These are phyloP conservation scores for Megamerina dolium DNA, from an alignment of 2,888 invertebrate species.

Conservation along the genomic window DNA sequence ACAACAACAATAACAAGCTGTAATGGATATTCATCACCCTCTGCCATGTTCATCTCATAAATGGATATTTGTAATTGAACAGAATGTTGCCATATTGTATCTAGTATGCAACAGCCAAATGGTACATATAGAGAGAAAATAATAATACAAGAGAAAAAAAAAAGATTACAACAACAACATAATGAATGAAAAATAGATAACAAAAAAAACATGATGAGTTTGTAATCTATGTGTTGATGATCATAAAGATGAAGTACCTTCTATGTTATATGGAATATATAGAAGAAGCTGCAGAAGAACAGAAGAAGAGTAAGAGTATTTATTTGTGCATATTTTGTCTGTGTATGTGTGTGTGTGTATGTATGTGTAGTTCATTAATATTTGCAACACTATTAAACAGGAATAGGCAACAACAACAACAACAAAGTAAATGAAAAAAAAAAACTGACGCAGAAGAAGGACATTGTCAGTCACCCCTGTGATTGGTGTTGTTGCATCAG, in stretches of 20 bases:
- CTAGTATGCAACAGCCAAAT: slow-evolving; percentile 17
- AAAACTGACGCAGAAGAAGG: too few species aligned
- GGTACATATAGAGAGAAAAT: slow-evolving; percentile 7
- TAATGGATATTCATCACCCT: too few species aligned
- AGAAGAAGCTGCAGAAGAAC: too few species aligned
- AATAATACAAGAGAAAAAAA: slow-evolving; percentile 7
- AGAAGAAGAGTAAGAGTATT: background rate
- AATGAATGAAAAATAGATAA: slow-evolving; percentile 5
- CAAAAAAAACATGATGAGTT: slow-evolving; percentile 4
- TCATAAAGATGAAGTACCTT: background rate
- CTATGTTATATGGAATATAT: too few species aligned
- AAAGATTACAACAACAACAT: slow-evolving; percentile 6
- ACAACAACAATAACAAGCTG: too few species aligned
- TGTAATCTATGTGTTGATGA: background rate
- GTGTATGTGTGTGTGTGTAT: background rate
- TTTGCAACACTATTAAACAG: slow-evolving; percentile 25
- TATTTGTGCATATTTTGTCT: background rate
- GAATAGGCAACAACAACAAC: slow-evolving; percentile 14
- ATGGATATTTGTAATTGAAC: slow-evolving; percentile 6
- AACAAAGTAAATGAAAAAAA: background rate
- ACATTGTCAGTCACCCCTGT: too few species aligned
- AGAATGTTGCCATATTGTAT: slow-evolving; percentile 21
- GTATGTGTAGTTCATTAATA: slow-evolving; percentile 24
- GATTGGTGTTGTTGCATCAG: too few species aligned
- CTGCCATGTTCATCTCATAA: too few species aligned